These are phyloP conservation scores for Diaprepes abbreviatus DNA, from an alignment of 2,888 invertebrate species.

Conservation along the genomic window DNA sequence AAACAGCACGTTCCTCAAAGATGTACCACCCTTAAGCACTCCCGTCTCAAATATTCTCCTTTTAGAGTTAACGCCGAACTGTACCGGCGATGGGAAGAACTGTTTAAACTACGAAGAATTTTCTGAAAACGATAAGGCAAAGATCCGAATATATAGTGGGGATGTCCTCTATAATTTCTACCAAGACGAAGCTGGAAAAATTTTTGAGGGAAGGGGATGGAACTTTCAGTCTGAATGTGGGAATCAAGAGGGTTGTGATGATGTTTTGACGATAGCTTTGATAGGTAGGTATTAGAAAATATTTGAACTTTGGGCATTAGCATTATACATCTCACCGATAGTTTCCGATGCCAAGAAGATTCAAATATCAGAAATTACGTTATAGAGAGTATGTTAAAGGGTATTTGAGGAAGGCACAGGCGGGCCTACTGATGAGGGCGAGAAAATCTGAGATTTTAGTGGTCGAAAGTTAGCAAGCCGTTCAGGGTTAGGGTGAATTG, in stretches of 20 bases:
- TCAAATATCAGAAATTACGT: no score
- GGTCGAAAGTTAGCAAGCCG: no score
- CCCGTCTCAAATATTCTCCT: conserved; percentile 28
- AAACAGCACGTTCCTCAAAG: conserved; percentile 13
- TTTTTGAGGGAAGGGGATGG: conserved; percentile 43
- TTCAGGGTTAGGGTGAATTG: no score
- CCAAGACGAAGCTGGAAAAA: conserved; percentile 28
- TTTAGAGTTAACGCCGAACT: conserved; percentile 20
- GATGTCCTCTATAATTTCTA: conserved; percentile 35
- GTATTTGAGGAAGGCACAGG: no score
- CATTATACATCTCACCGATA: no score
- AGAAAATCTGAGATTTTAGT: no score
- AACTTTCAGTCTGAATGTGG: conserved; percentile 32
- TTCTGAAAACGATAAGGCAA: conserved; percentile 20
- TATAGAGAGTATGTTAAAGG: no score
- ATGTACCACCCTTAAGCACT: conserved; percentile 10
- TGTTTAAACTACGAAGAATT: conserved; percentile 27
- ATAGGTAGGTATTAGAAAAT: conserved; percentile 31
- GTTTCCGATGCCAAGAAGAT: no score
- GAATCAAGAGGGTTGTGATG: conserved; percentile 9
- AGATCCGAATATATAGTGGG: conserved; percentile 16
- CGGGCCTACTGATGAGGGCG: no score
- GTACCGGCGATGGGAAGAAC: not conserved
- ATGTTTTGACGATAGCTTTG: conserved; percentile 26
- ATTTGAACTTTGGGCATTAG: no score